A percentile compares a stretch with the other conserved stretches of the same genome.
These are phyloP conservation scores for Psittacula echo DNA, from an alignment of 2,797 vertebrate species.

Conservation along the genomic window DNA sequence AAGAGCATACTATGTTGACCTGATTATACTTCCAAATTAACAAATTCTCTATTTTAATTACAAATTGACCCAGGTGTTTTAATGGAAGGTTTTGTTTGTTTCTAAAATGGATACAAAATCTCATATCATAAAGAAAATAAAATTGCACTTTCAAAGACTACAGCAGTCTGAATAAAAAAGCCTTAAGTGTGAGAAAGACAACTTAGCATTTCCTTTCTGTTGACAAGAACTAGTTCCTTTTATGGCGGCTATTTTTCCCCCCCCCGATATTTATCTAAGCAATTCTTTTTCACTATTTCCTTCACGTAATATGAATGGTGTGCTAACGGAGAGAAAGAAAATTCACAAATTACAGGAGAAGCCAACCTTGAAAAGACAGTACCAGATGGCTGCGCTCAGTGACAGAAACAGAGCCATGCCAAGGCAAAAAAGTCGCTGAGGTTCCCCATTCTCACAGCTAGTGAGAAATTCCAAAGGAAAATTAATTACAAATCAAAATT, in stretches of 20 bases:
- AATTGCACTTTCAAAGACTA: conserved; percentile 4
- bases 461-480: not conserved
- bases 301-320: not conserved
- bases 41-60: not conserved
- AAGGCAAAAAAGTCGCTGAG: conserved; percentile 5
- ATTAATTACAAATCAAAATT: not conserved
- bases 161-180: not conserved
- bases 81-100: not conserved
- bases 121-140: not conserved
- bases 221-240: not conserved
- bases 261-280: not conserved
- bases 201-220: not conserved
- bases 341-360: conserved; percentile 49
- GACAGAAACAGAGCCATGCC: conserved; percentile 44
- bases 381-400: conserved; percentile 62
- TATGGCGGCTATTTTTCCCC: not conserved
- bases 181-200: not conserved
- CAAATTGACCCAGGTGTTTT: not conserved
- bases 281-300: not conserved
- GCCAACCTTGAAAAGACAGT: conserved; percentile 70
- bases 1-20: not conserved
- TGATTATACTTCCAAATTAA: not conserved
- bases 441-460: not conserved
- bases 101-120: not conserved
- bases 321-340: conserved; percentile 50